Evolutionary conservation across 2,797 vertebrate species (phyloP).

Genomic region (Dendrocincla fuliginosa): DNA sequence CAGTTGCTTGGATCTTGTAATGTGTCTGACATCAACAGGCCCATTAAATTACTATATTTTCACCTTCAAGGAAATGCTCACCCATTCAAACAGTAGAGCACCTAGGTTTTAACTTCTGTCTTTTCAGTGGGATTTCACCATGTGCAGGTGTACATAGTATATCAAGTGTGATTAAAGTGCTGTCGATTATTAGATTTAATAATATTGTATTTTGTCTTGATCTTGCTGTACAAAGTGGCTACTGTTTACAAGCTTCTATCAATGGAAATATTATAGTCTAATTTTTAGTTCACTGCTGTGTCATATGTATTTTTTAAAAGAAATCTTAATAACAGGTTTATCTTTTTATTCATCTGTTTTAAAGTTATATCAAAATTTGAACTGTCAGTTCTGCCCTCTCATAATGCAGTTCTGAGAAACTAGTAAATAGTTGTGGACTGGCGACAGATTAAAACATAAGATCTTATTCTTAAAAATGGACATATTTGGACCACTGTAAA

Average conservation of each 20-base stretch:
- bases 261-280: not conserved
- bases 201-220: not conserved
- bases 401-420: not conserved
- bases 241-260: not conserved
- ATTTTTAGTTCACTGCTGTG: not conserved
- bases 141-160: not conserved
- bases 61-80: not conserved
- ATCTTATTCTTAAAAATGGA: not conserved
- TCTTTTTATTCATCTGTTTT: not conserved
- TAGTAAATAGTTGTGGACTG: not conserved
- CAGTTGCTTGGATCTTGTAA: not conserved
- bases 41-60: not conserved
- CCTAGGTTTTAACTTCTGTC: not conserved
- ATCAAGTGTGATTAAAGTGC: not conserved
- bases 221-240: not conserved
- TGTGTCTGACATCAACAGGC: not conserved
- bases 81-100: not conserved
- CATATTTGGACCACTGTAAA: not conserved
- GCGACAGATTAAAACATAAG: not conserved
- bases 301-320: not conserved
- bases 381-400: not conserved
- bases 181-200: not conserved
- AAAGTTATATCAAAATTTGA: not conserved
- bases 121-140: not conserved
- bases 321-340: not conserved